phyloP scores from a whole-genome alignment of 2,797 vertebrate species.

The Eleutherodactylus coqui region DNA sequence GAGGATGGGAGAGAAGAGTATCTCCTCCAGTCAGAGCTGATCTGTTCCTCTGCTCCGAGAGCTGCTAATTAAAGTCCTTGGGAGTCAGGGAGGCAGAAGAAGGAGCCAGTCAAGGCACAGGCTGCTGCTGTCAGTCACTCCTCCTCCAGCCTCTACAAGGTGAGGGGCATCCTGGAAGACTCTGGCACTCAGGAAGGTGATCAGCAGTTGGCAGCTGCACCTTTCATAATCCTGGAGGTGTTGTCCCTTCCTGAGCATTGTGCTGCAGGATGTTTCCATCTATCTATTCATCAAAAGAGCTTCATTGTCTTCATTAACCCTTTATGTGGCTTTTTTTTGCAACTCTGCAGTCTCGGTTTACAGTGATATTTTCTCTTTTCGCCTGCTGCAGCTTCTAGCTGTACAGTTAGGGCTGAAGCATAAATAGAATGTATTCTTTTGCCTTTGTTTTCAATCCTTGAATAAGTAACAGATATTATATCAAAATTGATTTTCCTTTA shows the following conservation, averaged over 20 bases:
- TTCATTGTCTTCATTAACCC: conserved; percentile 22
- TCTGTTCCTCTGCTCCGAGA: conserved; percentile 21
- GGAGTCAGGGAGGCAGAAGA: conserved; percentile 34
- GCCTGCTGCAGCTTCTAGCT: neutral
- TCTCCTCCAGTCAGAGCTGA: conserved; percentile 20
- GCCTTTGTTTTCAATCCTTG: neutral
- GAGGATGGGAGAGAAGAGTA: neutral
- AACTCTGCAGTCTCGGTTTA: neutral
- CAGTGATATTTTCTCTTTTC: no score
- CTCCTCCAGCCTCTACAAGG: conserved; percentile 23
- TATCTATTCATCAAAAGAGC: neutral
- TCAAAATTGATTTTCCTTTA: neutral
- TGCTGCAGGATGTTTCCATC: neutral
- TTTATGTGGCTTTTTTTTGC: neutral
- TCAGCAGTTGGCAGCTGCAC: neutral
- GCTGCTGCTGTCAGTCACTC: conserved; percentile 25
- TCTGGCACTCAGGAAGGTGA: neutral
- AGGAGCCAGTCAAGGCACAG: conserved; percentile 44
- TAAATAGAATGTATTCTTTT: neutral
- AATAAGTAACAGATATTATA: neutral
- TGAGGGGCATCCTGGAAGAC: neutral
- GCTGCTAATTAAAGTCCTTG: conserved; percentile 58
- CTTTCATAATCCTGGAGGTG: neutral
- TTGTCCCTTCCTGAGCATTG: neutral
- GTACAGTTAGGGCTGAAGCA: neutral